Conservation (phyloP, 2,113 vertebrate genomes). For the Uropsilus gracilis region DNA sequence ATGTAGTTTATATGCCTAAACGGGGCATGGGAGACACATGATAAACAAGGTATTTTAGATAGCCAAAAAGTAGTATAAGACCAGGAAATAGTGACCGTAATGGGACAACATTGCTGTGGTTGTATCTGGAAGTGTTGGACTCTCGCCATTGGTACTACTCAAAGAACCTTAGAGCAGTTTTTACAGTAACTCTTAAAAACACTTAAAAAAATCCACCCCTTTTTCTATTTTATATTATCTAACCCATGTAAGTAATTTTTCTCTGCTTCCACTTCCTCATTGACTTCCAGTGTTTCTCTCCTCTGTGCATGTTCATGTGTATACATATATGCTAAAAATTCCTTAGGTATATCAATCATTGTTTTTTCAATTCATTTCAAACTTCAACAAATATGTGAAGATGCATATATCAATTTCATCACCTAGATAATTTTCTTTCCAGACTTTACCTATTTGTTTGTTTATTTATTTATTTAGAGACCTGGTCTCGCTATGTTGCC, state of each 20-base stretch:
- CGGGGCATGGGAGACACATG: neutral
- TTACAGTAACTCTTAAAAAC: conserved; percentile 5
- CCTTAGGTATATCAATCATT: neutral
- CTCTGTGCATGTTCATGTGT: neutral
- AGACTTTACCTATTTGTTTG: no score
- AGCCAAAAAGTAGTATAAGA: neutral
- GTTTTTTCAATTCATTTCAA: neutral
- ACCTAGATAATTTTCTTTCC: conserved; percentile 7
- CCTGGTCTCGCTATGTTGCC: no score
- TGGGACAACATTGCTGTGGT: neutral
- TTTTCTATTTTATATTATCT: neutral
- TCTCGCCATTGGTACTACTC: neutral
- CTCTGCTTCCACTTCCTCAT: neutral
- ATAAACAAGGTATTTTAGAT: neutral
- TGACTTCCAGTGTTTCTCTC: neutral
- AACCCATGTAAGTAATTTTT: neutral
- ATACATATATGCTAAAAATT: neutral
- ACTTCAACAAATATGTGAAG: neutral
- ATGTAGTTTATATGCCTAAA: neutral
- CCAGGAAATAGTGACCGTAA: neutral
- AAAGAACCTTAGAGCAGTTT: neutral
- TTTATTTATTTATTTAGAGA: no score
- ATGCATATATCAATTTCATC: neutral
- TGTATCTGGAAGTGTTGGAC: neutral
- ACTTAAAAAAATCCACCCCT: neutral